These are phyloP conservation scores for Bombylius discolor DNA, from an alignment of 2,888 invertebrate species.

Conservation along the genomic window DNA sequence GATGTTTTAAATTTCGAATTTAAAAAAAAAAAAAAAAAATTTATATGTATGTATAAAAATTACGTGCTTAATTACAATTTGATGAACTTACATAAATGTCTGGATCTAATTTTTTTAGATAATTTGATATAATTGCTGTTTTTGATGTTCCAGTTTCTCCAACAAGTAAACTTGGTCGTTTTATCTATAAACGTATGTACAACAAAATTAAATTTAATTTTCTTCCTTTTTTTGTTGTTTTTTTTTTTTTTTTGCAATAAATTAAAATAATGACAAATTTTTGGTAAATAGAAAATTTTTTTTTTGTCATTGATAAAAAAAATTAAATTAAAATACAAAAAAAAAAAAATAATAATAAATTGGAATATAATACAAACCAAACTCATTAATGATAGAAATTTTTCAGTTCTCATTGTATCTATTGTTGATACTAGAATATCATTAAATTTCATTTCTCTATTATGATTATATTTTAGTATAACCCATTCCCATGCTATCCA, in stretches of 20 bases:
- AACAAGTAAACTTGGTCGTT: constrained; percentile 68
- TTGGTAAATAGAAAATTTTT: too few relatives aligned
- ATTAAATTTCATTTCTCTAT: constrained; percentile 53
- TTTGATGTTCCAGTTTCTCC: constrained; percentile 91
- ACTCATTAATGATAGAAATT: constrained; percentile 66
- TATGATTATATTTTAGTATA: constrained; percentile 63
- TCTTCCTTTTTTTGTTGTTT: too few relatives aligned
- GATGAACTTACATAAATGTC: constrained; percentile 49
- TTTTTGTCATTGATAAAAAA: too few relatives aligned
- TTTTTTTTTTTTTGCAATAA: too few relatives aligned
- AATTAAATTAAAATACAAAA: too few relatives aligned
- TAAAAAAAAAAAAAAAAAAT: background rate
- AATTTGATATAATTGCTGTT: constrained; percentile 76
- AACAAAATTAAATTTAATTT: too few relatives aligned
- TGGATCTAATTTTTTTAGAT: constrained; percentile 55
- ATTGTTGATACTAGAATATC: constrained; percentile 83
- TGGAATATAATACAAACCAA: constrained; percentile 38
- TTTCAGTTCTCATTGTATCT: constrained; percentile 69
- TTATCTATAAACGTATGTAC: constrained; percentile 37
- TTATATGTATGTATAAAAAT: too few relatives aligned
- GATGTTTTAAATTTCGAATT: background rate
- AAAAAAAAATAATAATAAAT: too few relatives aligned
- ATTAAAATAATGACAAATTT: too few relatives aligned
- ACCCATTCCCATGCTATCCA: constrained; percentile 83
- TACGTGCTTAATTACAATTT: background rate